Conservation (phyloP, 2,888 invertebrate species). For the Apoda limacodes region DNA sequence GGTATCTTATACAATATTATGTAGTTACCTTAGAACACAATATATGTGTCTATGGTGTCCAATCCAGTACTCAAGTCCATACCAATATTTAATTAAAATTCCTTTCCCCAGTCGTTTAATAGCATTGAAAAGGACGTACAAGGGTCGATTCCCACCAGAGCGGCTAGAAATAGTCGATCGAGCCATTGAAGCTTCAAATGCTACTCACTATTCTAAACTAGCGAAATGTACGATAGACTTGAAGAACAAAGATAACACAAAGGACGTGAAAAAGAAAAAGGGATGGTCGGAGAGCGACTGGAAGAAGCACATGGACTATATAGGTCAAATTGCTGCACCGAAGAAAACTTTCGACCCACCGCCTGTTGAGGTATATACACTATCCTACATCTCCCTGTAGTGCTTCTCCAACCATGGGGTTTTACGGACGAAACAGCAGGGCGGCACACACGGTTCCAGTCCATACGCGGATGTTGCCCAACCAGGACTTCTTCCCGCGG, state of each 20-base stretch:
- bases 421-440: no score
- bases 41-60: no score
- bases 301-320: constrained; percentile 61
- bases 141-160: constrained; percentile 34
- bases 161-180: constrained; percentile 42
- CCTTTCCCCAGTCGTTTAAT: constrained; percentile 38
- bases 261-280: constrained; percentile 41
- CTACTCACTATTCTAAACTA: constrained; percentile 45
- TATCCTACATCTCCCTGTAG: background rate
- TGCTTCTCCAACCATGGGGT: background rate
- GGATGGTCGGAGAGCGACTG: constrained; percentile 52
- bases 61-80: no score
- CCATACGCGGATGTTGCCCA: no score
- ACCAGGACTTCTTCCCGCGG: no score
- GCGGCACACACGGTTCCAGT: no score
- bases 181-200: constrained; percentile 48
- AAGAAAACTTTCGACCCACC: constrained; percentile 31
- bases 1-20: no score
- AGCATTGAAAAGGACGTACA: constrained; percentile 37
- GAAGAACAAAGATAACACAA: constrained; percentile 38
- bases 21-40: no score
- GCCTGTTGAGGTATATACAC: constrained; percentile 28
- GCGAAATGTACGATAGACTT: constrained; percentile 47
- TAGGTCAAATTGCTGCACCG: constrained; percentile 42
- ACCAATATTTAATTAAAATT: no score